Evolutionary conservation across 2,113 vertebrate genomes (phyloP), one percentile per base, ranked within the genome.

Genomic region (Cynopterus brachyotis): DNA sequence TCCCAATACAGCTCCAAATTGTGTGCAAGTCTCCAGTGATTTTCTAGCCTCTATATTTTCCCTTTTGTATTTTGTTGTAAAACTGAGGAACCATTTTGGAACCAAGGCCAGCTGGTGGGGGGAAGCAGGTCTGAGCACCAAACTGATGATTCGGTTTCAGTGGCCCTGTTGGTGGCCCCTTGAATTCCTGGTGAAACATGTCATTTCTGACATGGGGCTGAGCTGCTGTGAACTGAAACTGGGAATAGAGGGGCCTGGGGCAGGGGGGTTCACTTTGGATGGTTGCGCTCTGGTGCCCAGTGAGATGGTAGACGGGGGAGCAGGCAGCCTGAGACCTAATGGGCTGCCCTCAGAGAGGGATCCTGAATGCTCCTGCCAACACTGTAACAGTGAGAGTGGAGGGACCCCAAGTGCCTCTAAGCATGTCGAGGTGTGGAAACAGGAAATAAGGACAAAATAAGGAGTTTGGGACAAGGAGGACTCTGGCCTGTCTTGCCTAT

Each of bases 61-160:
- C 10, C 11, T 17, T 93, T 70, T 90, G n/a, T 66, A 92, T 78
- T 96, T 96, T 78, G 40, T 89, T 95, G 81, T 64, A 80, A 85
- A 81, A 75, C 24, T 57, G 47, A 70, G 62, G n/a, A n/a, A 28
- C 85, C 60, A 40, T 93, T 24, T 86, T 32, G 2, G 28, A 78
- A 42, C 45, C 0, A 11, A 89, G 26, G 64, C 55, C 70, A 84
- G 30, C 60, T 62, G 32, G 40, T 45, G 12, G 35, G 12, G 35
- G 22, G 42, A 32, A 37, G 3, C 57, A 73, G 12, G 10, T 17
- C 28, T 40, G n/a, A 64, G 30, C 9, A 45, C 12, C 0, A 10
- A 10, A 35, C 75, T 32, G n/a, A 45, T 60, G 79, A 30, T 76
- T 94, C 24, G 6, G 32, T 80, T 42, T 88, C 57, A 40, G 22